Evolutionary conservation across 2,797 vertebrate species (phyloP).

Genomic region (Pseudomugil tenellus): DNA sequence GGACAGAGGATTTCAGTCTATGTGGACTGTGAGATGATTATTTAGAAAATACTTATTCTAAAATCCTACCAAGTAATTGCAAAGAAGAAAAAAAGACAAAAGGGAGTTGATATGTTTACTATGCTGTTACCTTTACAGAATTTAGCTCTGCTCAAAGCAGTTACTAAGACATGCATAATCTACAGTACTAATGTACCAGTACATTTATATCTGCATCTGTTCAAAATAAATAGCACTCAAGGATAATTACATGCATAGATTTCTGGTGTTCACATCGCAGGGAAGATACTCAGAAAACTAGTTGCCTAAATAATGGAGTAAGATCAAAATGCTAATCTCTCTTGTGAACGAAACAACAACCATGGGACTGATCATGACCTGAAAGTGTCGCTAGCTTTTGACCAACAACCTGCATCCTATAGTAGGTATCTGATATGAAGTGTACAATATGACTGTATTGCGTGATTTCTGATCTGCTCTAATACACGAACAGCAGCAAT

Average conservation of each 20-base stretch:
- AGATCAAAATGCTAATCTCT: constrained; percentile 39
- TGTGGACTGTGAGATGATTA: constrained; percentile 19
- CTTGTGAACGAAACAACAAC: constrained; percentile 33
- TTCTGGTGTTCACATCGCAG: constrained; percentile 73
- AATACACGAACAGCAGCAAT: constrained; percentile 21
- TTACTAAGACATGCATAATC: constrained; percentile 70
- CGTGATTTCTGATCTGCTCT: constrained; percentile 20
- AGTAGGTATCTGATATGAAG: constrained; percentile 1
- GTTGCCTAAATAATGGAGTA: constrained; percentile 32
- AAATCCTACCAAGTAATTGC: constrained; percentile 44
- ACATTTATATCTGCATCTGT: constrained; percentile 62
- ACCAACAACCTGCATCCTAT: constrained; percentile 4
- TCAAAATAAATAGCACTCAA: constrained; percentile 65
- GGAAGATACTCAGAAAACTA: constrained; percentile 60
- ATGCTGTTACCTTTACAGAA: constrained; percentile 55
- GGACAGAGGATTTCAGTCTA: constrained; percentile 29
- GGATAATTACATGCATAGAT: constrained; percentile 84
- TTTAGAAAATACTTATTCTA: constrained; percentile 55
- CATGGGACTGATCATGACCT: constrained; percentile 16
- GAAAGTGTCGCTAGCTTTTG: constrained; percentile 21
- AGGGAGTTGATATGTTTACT: constrained; percentile 63
- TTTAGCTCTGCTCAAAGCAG: constrained; percentile 59
- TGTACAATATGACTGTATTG: not conserved
- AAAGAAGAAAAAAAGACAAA: not conserved
- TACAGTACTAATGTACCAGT: constrained; percentile 63